Percentiles rank a stretch among this genome's conserved stretches.
Evolutionary conservation across 2,888 invertebrate species (phyloP).

Genomic region (Margaritifera margaritifera): DNA sequence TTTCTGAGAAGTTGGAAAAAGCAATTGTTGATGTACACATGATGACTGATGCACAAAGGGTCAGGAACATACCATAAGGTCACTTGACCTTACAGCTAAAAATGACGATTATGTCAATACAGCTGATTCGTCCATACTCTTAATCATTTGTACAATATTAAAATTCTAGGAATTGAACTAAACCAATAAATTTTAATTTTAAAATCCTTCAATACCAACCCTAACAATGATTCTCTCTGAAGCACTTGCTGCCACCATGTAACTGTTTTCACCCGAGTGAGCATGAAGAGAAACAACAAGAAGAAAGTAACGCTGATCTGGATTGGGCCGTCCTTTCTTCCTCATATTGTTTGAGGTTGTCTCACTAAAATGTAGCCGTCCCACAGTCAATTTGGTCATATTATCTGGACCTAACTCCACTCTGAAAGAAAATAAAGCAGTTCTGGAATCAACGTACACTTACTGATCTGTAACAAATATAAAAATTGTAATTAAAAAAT

Average conservation of each 20-base stretch:
- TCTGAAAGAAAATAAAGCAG: constrained; percentile 39
- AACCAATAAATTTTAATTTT: not conserved
- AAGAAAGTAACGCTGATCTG: constrained; percentile 97
- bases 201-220: constrained; percentile 76
- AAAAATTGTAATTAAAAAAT: too few relatives aligned
- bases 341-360: constrained; percentile 99
- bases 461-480: too few relatives aligned
- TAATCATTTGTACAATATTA: too few relatives aligned
- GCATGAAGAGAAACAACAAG: constrained; percentile 94
- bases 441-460: too few relatives aligned
- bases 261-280: constrained; percentile 84
- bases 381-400: constrained; percentile 82
- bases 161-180: too few relatives aligned
- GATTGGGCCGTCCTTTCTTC: constrained; percentile 98
- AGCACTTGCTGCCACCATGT: constrained; percentile 81
- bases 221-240: constrained; percentile 98
- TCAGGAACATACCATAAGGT: too few relatives aligned
- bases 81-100: too few relatives aligned
- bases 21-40: too few relatives aligned
- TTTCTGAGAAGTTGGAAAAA: too few relatives aligned
- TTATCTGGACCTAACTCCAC: constrained; percentile 81
- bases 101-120: too few relatives aligned
- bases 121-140: too few relatives aligned
- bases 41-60: too few relatives aligned
- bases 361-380: constrained; percentile 97